phyloP scores from a whole-genome alignment of 2,797 vertebrate species.

The Hylomyscus alleni region DNA sequence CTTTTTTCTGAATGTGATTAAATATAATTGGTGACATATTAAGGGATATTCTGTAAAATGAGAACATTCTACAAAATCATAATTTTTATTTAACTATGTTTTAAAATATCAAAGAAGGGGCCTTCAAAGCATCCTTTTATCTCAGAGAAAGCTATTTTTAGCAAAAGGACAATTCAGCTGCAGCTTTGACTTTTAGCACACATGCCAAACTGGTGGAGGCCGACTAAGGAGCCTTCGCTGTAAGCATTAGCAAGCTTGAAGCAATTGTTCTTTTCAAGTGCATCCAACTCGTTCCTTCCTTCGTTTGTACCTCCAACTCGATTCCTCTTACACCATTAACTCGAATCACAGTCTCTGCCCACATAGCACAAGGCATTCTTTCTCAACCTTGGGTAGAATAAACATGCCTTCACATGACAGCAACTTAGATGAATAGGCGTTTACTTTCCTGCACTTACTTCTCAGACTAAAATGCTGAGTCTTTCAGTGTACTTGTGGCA shows the following conservation, averaged over 20 bases:
- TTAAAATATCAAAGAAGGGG: conserved; percentile 27
- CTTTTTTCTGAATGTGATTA: conserved; percentile 28
- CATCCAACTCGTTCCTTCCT: conserved; percentile 35
- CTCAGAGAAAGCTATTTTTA: conserved; percentile 44
- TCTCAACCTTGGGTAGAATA: conserved; percentile 51
- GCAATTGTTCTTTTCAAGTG: conserved; percentile 64
- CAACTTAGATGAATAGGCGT: background rate
- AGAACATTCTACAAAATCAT: conserved; percentile 7
- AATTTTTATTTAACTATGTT: conserved; percentile 30
- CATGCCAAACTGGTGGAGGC: conserved; percentile 44
- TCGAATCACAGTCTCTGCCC: conserved; percentile 53
- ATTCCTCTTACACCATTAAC: conserved; percentile 55
- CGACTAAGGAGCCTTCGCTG: conserved; percentile 25
- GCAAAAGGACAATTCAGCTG: conserved; percentile 31
- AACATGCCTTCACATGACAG: conserved; percentile 45
- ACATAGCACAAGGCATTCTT: conserved; percentile 42
- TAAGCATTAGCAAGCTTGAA: conserved; percentile 15
- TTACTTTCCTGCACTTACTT: conserved; percentile 12
- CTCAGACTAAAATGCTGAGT: background rate
- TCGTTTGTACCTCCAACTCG: conserved; percentile 38
- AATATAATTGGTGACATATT: background rate
- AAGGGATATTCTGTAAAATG: conserved; percentile 18
- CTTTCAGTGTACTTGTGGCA: background rate
- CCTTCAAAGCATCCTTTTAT: conserved; percentile 36
- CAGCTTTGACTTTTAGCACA: conserved; percentile 33